Conservation (phyloP, 2,113 vertebrate species). For the Neodontobutis hainanensis region DNA sequence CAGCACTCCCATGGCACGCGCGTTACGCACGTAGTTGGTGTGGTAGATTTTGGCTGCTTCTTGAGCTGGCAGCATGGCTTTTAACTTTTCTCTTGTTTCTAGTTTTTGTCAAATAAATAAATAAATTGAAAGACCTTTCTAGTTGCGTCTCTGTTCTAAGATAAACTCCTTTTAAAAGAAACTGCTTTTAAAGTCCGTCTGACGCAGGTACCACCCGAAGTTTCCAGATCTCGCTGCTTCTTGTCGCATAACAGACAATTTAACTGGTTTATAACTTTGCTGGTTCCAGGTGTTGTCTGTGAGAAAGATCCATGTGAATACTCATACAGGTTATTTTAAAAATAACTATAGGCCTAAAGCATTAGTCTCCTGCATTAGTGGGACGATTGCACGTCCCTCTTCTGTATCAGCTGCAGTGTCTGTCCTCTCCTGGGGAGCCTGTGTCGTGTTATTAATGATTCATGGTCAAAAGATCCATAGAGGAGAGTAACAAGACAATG, state of each 20-base stretch:
- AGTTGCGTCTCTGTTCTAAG: too few species aligned
- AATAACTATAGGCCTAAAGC: background rate
- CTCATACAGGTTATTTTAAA: too few species aligned
- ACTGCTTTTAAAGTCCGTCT: too few species aligned
- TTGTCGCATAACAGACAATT: background rate
- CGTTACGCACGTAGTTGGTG: conserved; percentile 95
- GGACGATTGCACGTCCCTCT: background rate
- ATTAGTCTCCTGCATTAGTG: background rate
- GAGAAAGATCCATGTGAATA: too few species aligned
- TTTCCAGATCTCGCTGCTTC: too few species aligned
- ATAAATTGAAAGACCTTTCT: too few species aligned
- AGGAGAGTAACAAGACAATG: conserved; percentile 15
- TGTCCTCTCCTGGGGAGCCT: conserved; percentile 24
- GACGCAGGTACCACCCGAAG: too few species aligned
- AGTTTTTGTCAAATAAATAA: background rate
- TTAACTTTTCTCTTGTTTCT: background rate
- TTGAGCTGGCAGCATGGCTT: conserved; percentile 87
- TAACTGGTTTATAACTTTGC: too few species aligned
- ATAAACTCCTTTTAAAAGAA: too few species aligned
- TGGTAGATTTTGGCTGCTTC: conserved; percentile 96
- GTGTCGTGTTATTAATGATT: conserved; percentile 62
- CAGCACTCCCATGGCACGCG: conserved; percentile 91
- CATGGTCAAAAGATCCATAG: conserved; percentile 63
- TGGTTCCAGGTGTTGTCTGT: too few species aligned
- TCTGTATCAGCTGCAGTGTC: background rate